Percentiles rank a stretch among this genome's conserved stretches.
phyloP scores from a whole-genome alignment of 2,797 vertebrate species.

The Smutsia temminckii region DNA sequence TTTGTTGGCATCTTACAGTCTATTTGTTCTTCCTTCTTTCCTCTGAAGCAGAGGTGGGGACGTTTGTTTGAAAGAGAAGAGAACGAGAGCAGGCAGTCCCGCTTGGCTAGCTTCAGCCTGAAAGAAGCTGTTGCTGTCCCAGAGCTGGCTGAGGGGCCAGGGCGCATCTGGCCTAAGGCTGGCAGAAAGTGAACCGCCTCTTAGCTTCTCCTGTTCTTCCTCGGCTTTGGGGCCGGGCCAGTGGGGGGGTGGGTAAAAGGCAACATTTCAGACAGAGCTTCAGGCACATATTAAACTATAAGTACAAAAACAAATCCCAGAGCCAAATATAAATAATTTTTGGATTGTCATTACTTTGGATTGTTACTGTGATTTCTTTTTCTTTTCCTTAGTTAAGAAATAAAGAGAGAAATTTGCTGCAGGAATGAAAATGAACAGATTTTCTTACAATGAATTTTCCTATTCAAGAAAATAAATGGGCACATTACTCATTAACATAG shows the following conservation, averaged over 20 bases:
- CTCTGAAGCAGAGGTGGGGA: not conserved
- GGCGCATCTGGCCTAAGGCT: not conserved
- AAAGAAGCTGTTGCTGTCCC: not conserved
- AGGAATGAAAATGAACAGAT: conserved; percentile 18
- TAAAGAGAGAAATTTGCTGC: conserved; percentile 1
- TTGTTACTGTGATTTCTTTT: not conserved
- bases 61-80: not conserved
- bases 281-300: not conserved
- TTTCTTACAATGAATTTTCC: conserved; percentile 14
- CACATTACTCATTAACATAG: not conserved
- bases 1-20: not conserved
- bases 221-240: not conserved
- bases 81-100: not conserved
- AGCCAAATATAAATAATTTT: not conserved
- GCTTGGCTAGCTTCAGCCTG: not conserved
- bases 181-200: not conserved
- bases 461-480: not conserved
- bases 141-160: not conserved
- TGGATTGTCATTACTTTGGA: not conserved
- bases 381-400: not conserved
- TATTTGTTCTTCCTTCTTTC: not conserved
- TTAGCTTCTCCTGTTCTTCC: not conserved
- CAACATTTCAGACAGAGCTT: conserved; percentile 11
- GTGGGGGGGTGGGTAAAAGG: not conserved
- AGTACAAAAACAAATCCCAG: conserved; percentile 12